phyloP scores from a whole-genome alignment of 2,113 vertebrate species.

The Callospermophilus lateralis region DNA sequence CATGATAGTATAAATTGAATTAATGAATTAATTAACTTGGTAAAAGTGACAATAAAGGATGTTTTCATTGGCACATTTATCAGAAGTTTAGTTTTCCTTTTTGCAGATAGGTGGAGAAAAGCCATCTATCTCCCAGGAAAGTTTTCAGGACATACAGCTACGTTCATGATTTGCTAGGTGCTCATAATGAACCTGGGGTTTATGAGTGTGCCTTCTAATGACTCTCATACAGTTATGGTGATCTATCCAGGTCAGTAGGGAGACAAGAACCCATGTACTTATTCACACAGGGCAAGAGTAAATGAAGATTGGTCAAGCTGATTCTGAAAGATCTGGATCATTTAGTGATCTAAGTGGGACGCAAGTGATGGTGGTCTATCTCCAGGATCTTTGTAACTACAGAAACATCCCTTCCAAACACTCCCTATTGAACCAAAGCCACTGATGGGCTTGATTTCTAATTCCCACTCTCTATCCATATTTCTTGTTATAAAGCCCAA shows the following conservation, averaged over 20 bases:
- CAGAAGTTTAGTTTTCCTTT: not conserved
- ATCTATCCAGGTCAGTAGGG: not conserved
- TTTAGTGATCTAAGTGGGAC: not conserved
- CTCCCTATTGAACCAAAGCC: not conserved
- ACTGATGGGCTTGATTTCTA: conserved; percentile 14
- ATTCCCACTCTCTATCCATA: not conserved
- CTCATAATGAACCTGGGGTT: not conserved
- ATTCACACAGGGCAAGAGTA: not conserved
- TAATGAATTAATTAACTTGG: not conserved
- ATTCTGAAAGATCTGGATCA: not conserved
- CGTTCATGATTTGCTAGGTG: not conserved
- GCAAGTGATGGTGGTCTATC: not conserved
- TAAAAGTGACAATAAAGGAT: not conserved
- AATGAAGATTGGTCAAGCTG: not conserved
- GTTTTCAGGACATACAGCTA: not conserved
- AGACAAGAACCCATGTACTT: not conserved
- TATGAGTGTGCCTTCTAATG: not conserved
- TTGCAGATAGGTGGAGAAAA: not conserved
- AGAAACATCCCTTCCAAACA: not conserved
- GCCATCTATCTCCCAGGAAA: not conserved
- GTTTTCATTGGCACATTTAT: not conserved
- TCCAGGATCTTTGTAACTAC: not conserved
- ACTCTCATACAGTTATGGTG: not conserved
- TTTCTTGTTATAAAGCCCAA: conserved; percentile 20
- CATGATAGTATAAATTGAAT: not conserved